A percentile compares a stretch with the other conserved stretches of the same genome.
phyloP scores from a whole-genome alignment of 2,888 invertebrate species.

The Cheilosia urbana region DNA sequence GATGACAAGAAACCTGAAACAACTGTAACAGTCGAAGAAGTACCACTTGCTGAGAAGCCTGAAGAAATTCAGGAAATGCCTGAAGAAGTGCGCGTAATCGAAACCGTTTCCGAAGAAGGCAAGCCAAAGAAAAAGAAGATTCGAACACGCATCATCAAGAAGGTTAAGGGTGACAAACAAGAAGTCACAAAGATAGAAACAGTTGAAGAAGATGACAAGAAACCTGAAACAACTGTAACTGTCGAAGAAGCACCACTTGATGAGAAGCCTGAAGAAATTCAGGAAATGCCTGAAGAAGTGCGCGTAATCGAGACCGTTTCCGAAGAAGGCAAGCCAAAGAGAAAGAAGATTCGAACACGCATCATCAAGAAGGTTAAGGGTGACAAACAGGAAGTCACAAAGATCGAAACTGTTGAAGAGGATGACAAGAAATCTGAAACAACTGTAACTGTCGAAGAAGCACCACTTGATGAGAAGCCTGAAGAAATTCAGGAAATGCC shows the following conservation, averaged over 20 bases:
- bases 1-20: constrained; percentile 60
- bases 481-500: constrained; percentile 29
- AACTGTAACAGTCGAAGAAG: constrained; percentile 55
- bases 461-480: constrained; percentile 21
- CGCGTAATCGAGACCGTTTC: constrained; percentile 5
- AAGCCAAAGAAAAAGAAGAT: constrained; percentile 37
- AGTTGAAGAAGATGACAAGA: constrained; percentile 40
- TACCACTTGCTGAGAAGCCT: constrained; percentile 20
- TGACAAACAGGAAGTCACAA: constrained; percentile 40
- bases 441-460: constrained; percentile 35
- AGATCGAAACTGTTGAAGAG: constrained; percentile 38
- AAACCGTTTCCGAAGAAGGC: constrained; percentile 25
- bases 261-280: constrained; percentile 25
- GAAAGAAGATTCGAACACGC: constrained; percentile 36
- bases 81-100: constrained; percentile 17
- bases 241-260: constrained; percentile 28
- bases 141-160: constrained; percentile 20
- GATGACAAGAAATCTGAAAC: constrained; percentile 33
- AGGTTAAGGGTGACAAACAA: constrained; percentile 39
- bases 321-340: constrained; percentile 37
- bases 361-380: constrained; percentile 30
- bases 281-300: constrained; percentile 34
- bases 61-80: constrained; percentile 33
- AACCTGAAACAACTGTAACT: constrained; percentile 36
- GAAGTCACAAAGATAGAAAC: constrained; percentile 45